A percentile compares a stretch with the other conserved stretches of the same genome.
phyloP scores from a whole-genome alignment of 2,113 vertebrate species.

The Thalassoma bifasciatum region DNA sequence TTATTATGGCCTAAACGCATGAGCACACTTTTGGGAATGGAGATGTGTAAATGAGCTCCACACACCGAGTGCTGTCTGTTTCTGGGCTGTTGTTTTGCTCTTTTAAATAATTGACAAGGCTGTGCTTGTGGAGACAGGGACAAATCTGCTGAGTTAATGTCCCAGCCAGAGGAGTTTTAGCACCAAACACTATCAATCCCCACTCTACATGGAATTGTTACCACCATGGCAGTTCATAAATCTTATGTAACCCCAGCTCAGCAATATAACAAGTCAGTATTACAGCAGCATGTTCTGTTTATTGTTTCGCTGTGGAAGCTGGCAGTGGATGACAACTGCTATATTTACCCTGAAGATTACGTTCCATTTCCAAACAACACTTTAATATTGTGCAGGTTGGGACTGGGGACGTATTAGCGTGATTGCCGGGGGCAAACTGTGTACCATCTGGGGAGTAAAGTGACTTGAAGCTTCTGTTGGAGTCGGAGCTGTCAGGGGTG shows the following conservation, averaged over 20 bases:
- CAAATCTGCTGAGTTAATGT: constrained; percentile 80
- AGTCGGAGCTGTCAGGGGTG: constrained; percentile 62
- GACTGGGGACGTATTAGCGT: constrained; percentile 61
- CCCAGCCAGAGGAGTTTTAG: constrained; percentile 72
- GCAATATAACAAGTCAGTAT: constrained; percentile 67
- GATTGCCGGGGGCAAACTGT: constrained; percentile 66
- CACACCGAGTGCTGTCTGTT: constrained; percentile 60
- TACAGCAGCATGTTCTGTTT: constrained; percentile 59
- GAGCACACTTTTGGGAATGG: constrained; percentile 70
- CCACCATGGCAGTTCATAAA: constrained; percentile 72
- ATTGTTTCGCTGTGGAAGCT: constrained; percentile 63
- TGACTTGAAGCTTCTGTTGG: constrained; percentile 61
- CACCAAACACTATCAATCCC: constrained; percentile 73
- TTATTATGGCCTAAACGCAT: constrained; percentile 75
- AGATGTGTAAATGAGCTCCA: constrained; percentile 77
- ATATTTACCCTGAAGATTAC: constrained; percentile 72
- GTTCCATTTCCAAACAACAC: constrained; percentile 63
- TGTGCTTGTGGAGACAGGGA: constrained; percentile 75
- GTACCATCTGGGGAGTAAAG: constrained; percentile 60
- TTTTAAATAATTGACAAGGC: constrained; percentile 82
- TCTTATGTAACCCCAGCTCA: constrained; percentile 72
- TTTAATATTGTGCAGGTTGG: constrained; percentile 48
- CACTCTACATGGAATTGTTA: constrained; percentile 63
- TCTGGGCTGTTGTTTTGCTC: constrained; percentile 78
- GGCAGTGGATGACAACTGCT: constrained; percentile 69